These are phyloP conservation scores for Leucophora obtusa DNA, from an alignment of 2,888 invertebrate genomes.

Conservation along the genomic window DNA sequence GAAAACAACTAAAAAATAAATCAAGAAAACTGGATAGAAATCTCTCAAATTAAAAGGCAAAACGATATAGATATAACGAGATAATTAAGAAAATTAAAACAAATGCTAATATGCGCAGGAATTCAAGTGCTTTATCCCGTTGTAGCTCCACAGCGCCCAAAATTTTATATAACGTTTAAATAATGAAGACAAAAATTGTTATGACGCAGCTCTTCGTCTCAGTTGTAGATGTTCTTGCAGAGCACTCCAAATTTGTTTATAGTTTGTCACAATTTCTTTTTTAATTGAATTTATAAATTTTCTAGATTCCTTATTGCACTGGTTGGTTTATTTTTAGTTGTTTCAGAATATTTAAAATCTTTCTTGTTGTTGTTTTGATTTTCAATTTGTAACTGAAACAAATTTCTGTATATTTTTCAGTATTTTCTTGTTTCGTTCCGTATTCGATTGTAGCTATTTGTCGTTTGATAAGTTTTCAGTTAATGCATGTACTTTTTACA, in stretches of 20 bases:
- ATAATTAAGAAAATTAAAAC: slow-evolving; percentile 77
- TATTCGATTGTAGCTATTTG: slow-evolving; percentile 54
- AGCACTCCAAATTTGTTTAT: slow-evolving; percentile 23
- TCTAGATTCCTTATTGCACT: slow-evolving; percentile 38
- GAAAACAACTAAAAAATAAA: background rate
- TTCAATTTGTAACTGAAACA: slow-evolving; percentile 17
- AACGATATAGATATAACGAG: slow-evolving; percentile 77
- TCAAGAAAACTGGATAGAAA: too few species aligned
- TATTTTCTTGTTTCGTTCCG: slow-evolving; percentile 49
- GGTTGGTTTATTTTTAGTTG: slow-evolving; percentile 53
- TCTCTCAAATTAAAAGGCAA: slow-evolving; percentile 72
- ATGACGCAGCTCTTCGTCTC: background rate
- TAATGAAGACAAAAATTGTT: slow-evolving; percentile 18
- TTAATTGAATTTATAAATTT: slow-evolving; percentile 27
- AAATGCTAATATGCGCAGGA: slow-evolving; percentile 77
- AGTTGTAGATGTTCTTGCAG: slow-evolving; percentile 5
- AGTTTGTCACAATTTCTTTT: slow-evolving; percentile 15
- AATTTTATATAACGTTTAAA: slow-evolving; percentile 65
- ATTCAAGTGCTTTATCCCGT: slow-evolving; percentile 77
- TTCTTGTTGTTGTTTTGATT: slow-evolving; percentile 14
- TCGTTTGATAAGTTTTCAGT: slow-evolving; percentile 60
- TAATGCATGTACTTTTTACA: slow-evolving; percentile 52
- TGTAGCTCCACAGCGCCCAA: slow-evolving; percentile 78
- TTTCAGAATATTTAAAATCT: slow-evolving; percentile 14
- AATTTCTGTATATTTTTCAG: slow-evolving; percentile 25